Evolutionary conservation across 2,888 invertebrate species (phyloP).

Genomic region (Morpho achilles): DNA sequence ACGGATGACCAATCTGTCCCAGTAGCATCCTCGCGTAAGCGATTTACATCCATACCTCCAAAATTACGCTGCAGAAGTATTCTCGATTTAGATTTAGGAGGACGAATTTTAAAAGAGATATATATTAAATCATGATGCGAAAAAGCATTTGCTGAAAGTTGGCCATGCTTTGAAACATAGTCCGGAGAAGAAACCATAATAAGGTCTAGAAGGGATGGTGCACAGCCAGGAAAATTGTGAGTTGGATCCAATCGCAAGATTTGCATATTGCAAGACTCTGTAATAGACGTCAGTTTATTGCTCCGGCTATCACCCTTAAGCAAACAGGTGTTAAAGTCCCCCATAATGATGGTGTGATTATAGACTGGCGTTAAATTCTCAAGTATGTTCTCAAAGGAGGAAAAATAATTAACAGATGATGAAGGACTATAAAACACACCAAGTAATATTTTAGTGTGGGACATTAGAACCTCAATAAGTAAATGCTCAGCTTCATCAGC

Average conservation of each 20-base stretch:
- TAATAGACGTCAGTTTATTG: neutral
- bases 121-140: too few species aligned
- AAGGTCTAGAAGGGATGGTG: constrained; percentile 15
- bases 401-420: constrained; percentile 4
- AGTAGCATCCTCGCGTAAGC: too few species aligned
- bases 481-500: too few species aligned
- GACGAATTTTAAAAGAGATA: too few species aligned
- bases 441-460: constrained; percentile 5
- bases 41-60: too few species aligned
- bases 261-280: constrained; percentile 9
- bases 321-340: too few species aligned
- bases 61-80: too few species aligned
- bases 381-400: constrained; percentile 9
- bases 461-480: neutral
- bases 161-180: too few species aligned
- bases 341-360: neutral
- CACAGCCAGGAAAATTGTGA: constrained; percentile 14
- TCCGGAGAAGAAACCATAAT: constrained; percentile 12
- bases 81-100: too few species aligned
- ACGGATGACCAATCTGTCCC: too few species aligned
- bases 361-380: constrained; percentile 8
- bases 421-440: constrained; percentile 15
- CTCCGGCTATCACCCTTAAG: neutral
- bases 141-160: too few species aligned
- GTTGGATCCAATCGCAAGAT: constrained; percentile 19